Conservation (phyloP, 2,888 invertebrate genomes). For the Oxytorus armatus region DNA sequence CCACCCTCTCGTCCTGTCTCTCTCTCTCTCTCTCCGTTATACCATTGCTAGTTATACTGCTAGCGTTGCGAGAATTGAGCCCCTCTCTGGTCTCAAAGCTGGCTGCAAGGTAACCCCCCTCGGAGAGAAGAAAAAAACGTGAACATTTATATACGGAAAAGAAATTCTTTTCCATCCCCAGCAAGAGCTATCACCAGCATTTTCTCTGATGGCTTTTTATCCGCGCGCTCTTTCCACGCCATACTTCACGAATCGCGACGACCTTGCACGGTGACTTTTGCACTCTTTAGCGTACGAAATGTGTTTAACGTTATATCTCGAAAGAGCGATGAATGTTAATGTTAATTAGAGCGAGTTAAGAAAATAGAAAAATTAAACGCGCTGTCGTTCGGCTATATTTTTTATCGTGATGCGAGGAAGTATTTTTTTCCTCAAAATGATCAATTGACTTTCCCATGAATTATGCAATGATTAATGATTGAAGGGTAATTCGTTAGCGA, state of each 20-base stretch:
- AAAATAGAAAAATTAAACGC: neutral
- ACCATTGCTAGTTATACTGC: conserved; percentile 3
- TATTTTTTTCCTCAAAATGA: neutral
- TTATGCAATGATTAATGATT: neutral
- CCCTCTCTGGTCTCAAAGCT: conserved; percentile 10
- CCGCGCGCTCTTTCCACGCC: conserved; percentile 1
- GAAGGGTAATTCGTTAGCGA: neutral
- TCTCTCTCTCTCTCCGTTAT: conserved; percentile 12
- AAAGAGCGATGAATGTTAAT: neutral
- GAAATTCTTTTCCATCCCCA: conserved; percentile 51
- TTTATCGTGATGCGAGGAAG: neutral
- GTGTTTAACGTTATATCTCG: neutral
- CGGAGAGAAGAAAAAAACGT: conserved; percentile 39
- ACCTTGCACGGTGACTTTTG: neutral
- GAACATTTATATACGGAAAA: conserved; percentile 48
- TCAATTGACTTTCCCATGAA: neutral
- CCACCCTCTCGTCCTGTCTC: conserved; percentile 47
- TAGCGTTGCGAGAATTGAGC: conserved; percentile 14
- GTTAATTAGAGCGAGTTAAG: neutral
- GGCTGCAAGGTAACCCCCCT: conserved; percentile 20
- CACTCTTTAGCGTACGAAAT: neutral
- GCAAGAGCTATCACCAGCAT: conserved; percentile 4
- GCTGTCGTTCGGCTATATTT: neutral
- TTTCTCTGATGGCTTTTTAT: conserved; percentile 21
- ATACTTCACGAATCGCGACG: neutral